These are phyloP conservation scores for Caenorhabditis virilis DNA, from an alignment of 2,888 invertebrate genomes.

Conservation along the genomic window DNA sequence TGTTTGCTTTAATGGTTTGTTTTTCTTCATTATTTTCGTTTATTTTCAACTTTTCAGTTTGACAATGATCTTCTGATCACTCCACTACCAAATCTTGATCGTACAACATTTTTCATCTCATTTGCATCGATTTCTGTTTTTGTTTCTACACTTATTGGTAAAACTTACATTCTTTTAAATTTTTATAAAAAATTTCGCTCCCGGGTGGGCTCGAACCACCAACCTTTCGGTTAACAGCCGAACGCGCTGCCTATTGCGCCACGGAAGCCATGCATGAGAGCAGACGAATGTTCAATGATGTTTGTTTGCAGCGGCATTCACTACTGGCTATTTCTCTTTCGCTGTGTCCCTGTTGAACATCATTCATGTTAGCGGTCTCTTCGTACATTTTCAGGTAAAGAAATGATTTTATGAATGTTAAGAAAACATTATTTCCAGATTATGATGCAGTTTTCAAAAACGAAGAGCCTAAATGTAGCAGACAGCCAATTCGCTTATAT, in stretches of 20 bases:
- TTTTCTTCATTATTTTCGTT: background rate
- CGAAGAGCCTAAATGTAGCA: slow-evolving; percentile 35
- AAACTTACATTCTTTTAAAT: background rate
- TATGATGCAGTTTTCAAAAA: slow-evolving; percentile 37
- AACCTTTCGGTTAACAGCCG: slow-evolving; percentile 69
- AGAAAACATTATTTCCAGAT: slow-evolving; percentile 26
- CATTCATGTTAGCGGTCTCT: slow-evolving; percentile 40
- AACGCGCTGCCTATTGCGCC: slow-evolving; percentile 30
- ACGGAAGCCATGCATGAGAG: too few relatives aligned
- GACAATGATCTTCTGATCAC: slow-evolving; percentile 26
- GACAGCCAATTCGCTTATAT: slow-evolving; percentile 46
- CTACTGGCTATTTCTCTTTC: slow-evolving; percentile 37
- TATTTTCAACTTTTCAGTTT: slow-evolving; percentile 6
- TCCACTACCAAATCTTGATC: slow-evolving; percentile 14
- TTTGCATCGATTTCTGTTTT: slow-evolving; percentile 26
- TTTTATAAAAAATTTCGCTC: slow-evolving; percentile 69
- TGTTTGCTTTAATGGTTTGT: slow-evolving; percentile 40
- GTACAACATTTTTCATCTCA: slow-evolving; percentile 27
- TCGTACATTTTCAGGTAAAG: slow-evolving; percentile 58
- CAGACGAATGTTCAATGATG: background rate
- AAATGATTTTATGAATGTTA: background rate
- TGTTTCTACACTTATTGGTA: slow-evolving; percentile 17
- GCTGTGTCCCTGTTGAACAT: slow-evolving; percentile 37
- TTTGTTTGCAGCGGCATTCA: slow-evolving; percentile 22
- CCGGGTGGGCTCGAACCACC: slow-evolving; percentile 73